Base-by-base conservation (phyloP, 2,113 vertebrate species). In the Agapornis roseicollis region DNA sequence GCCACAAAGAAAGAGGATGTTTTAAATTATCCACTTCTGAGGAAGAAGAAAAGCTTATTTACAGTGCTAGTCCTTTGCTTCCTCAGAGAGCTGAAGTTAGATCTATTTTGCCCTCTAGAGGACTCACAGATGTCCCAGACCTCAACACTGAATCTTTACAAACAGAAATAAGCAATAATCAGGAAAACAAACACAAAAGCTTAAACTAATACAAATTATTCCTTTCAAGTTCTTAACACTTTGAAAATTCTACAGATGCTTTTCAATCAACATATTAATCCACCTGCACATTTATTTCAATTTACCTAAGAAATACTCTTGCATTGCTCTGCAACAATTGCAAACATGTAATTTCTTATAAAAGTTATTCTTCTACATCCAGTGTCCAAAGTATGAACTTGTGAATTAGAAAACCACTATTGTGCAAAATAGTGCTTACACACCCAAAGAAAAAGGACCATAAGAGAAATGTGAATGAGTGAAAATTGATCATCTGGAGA, bases 21-120 rank as follows among this genome's bases (percentile, higher is more conserved):
- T 96, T 97, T 95, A 93, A 91, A 91, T 93, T 91, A 96, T 56
- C 68, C 53, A 82, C 44, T 47, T 55, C 70, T 44, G 49, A 90
- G 50, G 52, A 78, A 85, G 55, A 49, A 46, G 76, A 80, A 96
- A 91, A 74, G 49, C 31, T 78, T 73, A 70, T 86, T 88, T 63
- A 50, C 17, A 71, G 42, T 55, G 18, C 49, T 85, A 70, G 42
- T 46, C 18, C 80, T 73, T 23, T 37, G 47, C 68, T 80, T 85
- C 77, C 68, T 93, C 46, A 31, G 46, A 71, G 64, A 83, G 17
- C 22, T 70, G 15, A 60, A 61, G 53, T 50, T 91, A 56, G 74
- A 91, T 72, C 74, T 63, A 16, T 77, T 88, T 95, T 78, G 27
- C 35, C 58, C 73, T 76, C 41, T 68, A 61, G 53, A 96, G 35